Evolutionary conservation across 2,888 invertebrate genomes (phyloP), one percentile per base, ranked within the genome.

Genomic region (Laothoe populi): DNA sequence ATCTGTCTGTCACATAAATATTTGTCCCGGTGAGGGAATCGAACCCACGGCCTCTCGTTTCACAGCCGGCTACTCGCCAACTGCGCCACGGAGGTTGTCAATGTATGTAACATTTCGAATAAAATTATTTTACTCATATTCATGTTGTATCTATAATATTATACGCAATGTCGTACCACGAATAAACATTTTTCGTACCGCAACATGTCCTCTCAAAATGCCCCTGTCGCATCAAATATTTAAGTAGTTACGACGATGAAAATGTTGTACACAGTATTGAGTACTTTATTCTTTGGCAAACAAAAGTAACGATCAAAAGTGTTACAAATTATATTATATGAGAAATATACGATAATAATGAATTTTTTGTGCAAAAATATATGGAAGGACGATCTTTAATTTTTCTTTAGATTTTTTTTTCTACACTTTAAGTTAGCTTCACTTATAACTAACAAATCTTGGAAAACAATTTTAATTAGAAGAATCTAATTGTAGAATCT

Each of bases 151-250:
- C 24, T 24, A 48, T 4, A 4, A 49, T 53, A 31, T 31, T 53
- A 8, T 26, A 53, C 10, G 16, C 16, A 53, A 49, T 19, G 10
- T 53, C 16, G 31, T 10, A 8, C 16, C 10, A 16, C 16, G 31
- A 16, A 53, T 53, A 53, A 49, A 53, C 31, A 53, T 53, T 53
- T 53, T 31, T 31, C 16, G n/a, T 53, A 8, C 31, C 31, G 49
- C 10, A 16, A 53, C 10, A 31, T 53, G 0, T 42, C 16, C n/a
- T 42, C 42, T 16, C 42, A 16, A 42, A 42, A 42, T 16, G 7
- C 1, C 31, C 49, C 49, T 19, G 26, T 31, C 49, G 31, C 31
- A 35, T 53, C 19, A 53, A 53, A 53, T 53, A 48, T 48, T 48
- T 48, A 53, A 53, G 31, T 16, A 31, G 31, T 31, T 19, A 53